Percentiles rank a stretch among this genome's conserved stretches.
Evolutionary conservation across 2,797 vertebrate species (phyloP).

Genomic region (Martes flavigula): DNA sequence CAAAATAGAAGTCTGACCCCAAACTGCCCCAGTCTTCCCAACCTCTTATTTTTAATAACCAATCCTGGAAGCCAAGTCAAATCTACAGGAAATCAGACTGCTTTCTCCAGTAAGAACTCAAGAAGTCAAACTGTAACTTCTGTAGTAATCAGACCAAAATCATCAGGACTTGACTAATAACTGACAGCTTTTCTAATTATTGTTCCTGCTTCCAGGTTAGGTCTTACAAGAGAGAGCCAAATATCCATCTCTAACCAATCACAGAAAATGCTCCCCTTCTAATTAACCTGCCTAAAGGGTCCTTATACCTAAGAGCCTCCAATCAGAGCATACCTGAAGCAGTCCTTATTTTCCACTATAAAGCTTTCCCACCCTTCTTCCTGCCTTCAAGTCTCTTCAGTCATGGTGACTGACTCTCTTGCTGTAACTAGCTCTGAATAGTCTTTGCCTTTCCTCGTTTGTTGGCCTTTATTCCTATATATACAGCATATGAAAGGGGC

Average conservation of each 20-base stretch:
- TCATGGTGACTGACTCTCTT: not conserved
- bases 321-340: not conserved
- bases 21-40: not conserved
- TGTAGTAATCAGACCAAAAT: not conserved
- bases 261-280: not conserved
- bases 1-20: not conserved
- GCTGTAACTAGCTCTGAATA: not conserved
- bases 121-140: not conserved
- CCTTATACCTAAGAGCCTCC: not conserved
- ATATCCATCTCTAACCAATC: not conserved
- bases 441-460: not conserved
- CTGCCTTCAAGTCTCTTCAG: not conserved
- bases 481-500: not conserved
- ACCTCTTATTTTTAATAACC: not conserved
- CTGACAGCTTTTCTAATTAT: not conserved
- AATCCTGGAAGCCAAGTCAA: not conserved
- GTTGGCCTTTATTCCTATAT: not conserved
- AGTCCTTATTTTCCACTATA: not conserved
- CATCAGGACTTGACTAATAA: not conserved
- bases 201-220: not conserved
- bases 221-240: not conserved
- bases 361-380: not conserved
- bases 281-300: not conserved
- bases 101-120: not conserved
- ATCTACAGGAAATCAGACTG: not conserved